Conservation (phyloP, 2,113 vertebrate species). For the Caracal caracal region DNA sequence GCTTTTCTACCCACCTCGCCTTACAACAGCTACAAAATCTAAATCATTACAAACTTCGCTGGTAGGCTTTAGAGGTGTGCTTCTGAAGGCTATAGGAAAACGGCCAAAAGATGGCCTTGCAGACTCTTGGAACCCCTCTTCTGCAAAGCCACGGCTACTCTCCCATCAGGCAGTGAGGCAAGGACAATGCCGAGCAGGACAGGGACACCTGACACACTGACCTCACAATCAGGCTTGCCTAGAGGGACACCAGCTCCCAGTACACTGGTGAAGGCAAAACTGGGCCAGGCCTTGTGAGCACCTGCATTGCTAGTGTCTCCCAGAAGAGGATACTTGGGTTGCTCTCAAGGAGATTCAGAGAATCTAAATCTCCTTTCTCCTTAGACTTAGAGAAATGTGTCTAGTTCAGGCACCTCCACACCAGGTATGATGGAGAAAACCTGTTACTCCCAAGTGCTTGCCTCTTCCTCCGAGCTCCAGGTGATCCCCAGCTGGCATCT, state of each 20-base stretch:
- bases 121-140: background rate
- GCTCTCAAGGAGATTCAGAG: constrained; percentile 54
- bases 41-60: background rate
- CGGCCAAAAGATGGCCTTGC: background rate
- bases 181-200: background rate
- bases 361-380: background rate
- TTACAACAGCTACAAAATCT: background rate
- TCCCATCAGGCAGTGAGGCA: background rate
- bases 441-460: background rate
- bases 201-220: background rate
- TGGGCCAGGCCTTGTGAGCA: constrained; percentile 72
- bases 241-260: background rate
- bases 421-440: background rate
- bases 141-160: background rate
- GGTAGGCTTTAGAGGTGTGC: background rate
- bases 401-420: constrained; percentile 44
- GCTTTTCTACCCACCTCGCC: constrained; percentile 39
- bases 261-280: constrained; percentile 60
- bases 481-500: background rate
- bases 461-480: background rate
- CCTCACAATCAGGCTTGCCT: background rate
- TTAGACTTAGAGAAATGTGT: constrained; percentile 55
- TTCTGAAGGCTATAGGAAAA: constrained; percentile 7
- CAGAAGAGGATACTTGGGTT: constrained; percentile 61
- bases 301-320: constrained; percentile 75